Evolutionary conservation across 1,140 invertebrate genomes (phyloP), one percentile per base, ranked within the genome.

Genomic region (Drosophila bifasciata): DNA sequence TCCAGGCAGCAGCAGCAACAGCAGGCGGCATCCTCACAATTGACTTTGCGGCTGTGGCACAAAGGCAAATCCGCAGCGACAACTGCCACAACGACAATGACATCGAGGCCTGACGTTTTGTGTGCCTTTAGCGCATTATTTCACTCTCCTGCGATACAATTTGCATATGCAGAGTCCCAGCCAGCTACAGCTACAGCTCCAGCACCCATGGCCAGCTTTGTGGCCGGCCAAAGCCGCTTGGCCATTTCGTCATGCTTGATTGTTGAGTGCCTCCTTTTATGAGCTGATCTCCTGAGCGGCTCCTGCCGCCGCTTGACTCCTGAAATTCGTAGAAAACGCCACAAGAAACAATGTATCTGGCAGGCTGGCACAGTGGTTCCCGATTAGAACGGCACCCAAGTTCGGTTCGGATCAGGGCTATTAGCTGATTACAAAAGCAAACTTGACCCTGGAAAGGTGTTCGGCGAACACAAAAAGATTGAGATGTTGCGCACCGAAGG

Each of bases 241-340:
- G 74, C 80, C 83, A 88, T 88, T 86, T 86, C 83, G 81, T 88
- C 83, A 86, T 88, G 84, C 83, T 78, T 76, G 69, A 83, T 78
- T 68, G 64, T 81, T 78, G 77, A 59, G 46, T 88, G 74, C 70
- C 73, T 81, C 64, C 74, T 88, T 83, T 86, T 89, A 86, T 86
- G 78, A 85, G 76, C 68, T 76, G 73, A 80, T 68, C 64, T 53
- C 50, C 41, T 62, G 48, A 51, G 32, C 50, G 44, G 52, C 46
- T 51, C 46, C 50, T 45, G 40, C 49, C 41, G 41, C 43, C 36
- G 49, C 11, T 36, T 36, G 50, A 62, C 62, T 69, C 66, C 55
- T 79, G 60, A 51, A 86, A 86, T 84, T 84, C 80, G 81, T 61
- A 84, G 81, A 73, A 85, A 78, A 79, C 57, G 40, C 44, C 49